phyloP scores from a whole-genome alignment of 2,797 vertebrate genomes.

The Echiichthys vipera region DNA sequence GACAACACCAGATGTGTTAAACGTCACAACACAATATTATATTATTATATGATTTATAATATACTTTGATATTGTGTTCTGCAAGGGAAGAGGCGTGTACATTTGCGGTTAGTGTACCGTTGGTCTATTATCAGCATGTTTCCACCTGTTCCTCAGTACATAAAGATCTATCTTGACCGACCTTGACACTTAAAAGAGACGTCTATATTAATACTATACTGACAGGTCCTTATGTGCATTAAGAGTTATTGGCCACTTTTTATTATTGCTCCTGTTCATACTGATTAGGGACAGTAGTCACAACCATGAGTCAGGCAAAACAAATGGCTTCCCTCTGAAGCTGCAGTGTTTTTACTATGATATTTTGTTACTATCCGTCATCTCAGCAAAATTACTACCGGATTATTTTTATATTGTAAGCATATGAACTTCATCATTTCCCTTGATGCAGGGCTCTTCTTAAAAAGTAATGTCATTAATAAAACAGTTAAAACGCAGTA shows the following conservation, averaged over 20 bases:
- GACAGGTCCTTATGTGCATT: background rate
- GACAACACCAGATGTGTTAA: too few species aligned
- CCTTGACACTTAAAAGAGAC: conserved; percentile 6
- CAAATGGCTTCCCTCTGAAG: background rate
- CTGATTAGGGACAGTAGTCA: too few species aligned
- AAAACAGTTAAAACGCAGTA: background rate
- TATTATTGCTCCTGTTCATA: background rate
- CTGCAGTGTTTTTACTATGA: background rate
- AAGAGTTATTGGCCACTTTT: background rate
- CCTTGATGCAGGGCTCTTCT: background rate
- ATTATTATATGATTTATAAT: too few species aligned
- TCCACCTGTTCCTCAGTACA: conserved; percentile 15
- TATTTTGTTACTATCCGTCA: background rate
- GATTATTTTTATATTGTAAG: too few species aligned
- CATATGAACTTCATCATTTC: background rate
- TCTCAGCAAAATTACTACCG: background rate
- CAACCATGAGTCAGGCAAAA: background rate
- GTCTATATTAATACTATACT: background rate
- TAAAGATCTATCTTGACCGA: background rate
- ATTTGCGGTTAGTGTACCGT: too few species aligned
- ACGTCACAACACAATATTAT: background rate
- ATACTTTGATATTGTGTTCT: background rate
- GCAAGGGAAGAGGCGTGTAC: background rate
- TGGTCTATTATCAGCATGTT: conserved; percentile 16
- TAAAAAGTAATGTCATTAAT: too few species aligned